A percentile compares a stretch with the other conserved stretches of the same genome.
Evolutionary conservation across 1,140 invertebrate species (phyloP).

Genomic region (Oryctes rhinoceros): DNA sequence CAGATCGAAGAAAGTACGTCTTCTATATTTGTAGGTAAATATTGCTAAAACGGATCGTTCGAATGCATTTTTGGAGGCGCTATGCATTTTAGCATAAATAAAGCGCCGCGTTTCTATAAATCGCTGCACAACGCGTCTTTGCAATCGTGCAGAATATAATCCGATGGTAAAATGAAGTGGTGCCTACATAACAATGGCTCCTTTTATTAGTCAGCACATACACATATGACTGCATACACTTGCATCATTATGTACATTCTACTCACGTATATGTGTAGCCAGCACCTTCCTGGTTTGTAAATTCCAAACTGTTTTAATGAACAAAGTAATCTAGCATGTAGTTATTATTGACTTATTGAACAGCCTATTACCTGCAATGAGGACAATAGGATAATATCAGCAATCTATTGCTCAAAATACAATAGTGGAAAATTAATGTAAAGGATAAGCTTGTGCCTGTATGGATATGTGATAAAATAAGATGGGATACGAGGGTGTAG

Average conservation of each 20-base stretch:
- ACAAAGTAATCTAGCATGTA: not conserved
- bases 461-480: too few species aligned
- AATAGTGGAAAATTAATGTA: not conserved
- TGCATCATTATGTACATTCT: constrained; percentile 10
- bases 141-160: too few species aligned
- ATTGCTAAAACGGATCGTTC: not conserved
- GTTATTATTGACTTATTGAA: not conserved
- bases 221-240: not conserved
- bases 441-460: too few species aligned
- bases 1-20: constrained; percentile 12
- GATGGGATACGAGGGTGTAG: too few species aligned
- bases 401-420: not conserved
- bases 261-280: not conserved
- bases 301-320: constrained; percentile 2
- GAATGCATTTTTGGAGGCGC: too few species aligned
- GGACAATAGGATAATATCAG: not conserved
- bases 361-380: too few species aligned
- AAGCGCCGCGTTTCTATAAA: too few species aligned
- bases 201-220: not conserved
- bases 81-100: too few species aligned
- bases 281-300: constrained; percentile 21
- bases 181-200: not conserved
- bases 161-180: too few species aligned
- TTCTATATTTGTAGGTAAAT: constrained; percentile 12
- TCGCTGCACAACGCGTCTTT: too few species aligned